Base-by-base conservation (phyloP, 2,113 vertebrate species). In the Myiozetetes cayanensis region DNA sequence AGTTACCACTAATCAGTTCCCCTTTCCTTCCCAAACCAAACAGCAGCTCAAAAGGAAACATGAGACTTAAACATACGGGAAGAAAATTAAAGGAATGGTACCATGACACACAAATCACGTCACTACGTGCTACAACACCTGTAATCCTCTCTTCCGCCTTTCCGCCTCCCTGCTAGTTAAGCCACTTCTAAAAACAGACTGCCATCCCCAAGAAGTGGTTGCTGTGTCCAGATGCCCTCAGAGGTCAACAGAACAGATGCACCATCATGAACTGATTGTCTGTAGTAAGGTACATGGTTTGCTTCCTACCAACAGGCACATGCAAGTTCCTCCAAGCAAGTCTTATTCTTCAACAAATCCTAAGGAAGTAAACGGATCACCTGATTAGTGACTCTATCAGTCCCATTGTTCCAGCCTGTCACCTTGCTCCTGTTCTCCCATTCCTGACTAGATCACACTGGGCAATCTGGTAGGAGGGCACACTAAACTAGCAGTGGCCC, bases 181-280 rank as follows among this genome's bases (percentile, higher is more conserved):
- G 63, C 68, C 72, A 83, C 31, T 87, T 77, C 94, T 90, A 93
- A 93, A 95, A 94, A 88, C 43, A 96, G 63, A 74, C 10, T 63
- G 31, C 31, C 70, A 35, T 43, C 53, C 88, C 75, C 9, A 46
- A 55, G 55, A 80, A 90, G 30, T 2, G 61, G 33, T 70, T 92
- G 53, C 46, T 70, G 37, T 67, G 16, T 74, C 82, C 63, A 85
- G 30, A 2, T 61, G 77, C 39, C 77, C 68, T 92, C 31, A 63
- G 65, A 91, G 70, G 78, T 78, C 89, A 92, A 55, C 9, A 86
- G 27, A 93, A 76, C 3, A 79, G 55, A 59, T 2, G 6, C 44
- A 72, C 6, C 12, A 35, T 3, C 28, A 67, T 5, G 6, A 88
- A 55, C 0, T 67, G 18, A 43, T 19, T 43, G 16, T 30, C 63